Base-by-base conservation (phyloP, 2,113 vertebrate genomes). In the Sinocyclocheilus grahami region DNA sequence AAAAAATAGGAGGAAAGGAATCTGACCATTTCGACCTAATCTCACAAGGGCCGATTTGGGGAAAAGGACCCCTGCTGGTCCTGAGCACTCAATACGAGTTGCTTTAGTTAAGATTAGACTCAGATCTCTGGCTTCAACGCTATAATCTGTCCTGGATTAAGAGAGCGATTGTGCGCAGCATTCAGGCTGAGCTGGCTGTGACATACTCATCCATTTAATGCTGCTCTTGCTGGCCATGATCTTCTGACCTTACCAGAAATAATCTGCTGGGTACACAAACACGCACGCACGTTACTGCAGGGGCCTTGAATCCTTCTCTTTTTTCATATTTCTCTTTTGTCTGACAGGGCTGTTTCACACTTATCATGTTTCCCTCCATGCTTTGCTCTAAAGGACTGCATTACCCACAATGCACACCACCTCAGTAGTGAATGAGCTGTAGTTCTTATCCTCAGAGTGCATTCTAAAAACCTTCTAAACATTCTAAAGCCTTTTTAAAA, bases 131-230 rank as follows among this genome's bases (percentile, higher is more conserved):
- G 63, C 74, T 86, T 77, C 82, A 76, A 82, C 6, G 53, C 67
- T 14, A 9, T 86, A 89, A 86, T 85, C 88, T 82, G 67, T 71
- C 58, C 46, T 11, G 82, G 85, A 89, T 89, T 89, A 86, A 67
- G 20, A 30, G 30, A 39, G 33, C 74, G 82, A 78, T 89, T 89
- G 63, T 37, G 51, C 5, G 69, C 39, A 63, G 39, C 60, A 5
- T 84, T 76, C 12, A 42, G 86, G 82, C 30, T 78, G 30, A 53
- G 62, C 62, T 79, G 81, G 82, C 83, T 55, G 83, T 84, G 30
- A 83, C 37, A 24, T 37, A 18, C 71, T 87, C 77, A 85, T 71
- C 78, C 62, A 78, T 85, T 76, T 83, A 89, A 58, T 85, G 77
- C 46, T 75, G 33, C 85, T 82, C 85, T 82, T 74, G 11, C n/a